Percentiles rank a stretch among this genome's conserved stretches.
These are phyloP conservation scores for Vanessa atalanta DNA, from an alignment of 1,140 invertebrate species.

Conservation along the genomic window DNA sequence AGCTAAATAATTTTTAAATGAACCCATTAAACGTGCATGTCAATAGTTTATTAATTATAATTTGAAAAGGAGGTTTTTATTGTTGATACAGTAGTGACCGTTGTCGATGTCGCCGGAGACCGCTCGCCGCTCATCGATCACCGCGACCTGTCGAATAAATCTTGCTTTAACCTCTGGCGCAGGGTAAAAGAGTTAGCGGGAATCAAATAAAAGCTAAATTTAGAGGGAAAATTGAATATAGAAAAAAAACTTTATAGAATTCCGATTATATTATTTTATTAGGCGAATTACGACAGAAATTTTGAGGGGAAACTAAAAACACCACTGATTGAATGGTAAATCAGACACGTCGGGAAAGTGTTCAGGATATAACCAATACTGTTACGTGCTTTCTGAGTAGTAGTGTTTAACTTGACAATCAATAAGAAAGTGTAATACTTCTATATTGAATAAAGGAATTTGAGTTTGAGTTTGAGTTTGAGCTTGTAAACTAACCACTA, in stretches of 20 bases:
- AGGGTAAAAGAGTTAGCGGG: constrained; percentile 27
- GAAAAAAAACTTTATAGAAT: background rate
- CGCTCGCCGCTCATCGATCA: constrained; percentile 70
- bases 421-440: no score
- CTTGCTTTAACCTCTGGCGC: constrained; percentile 38
- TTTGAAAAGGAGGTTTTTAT: constrained; percentile 33
- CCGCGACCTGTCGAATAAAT: constrained; percentile 68
- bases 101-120: constrained; percentile 47
- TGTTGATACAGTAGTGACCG: constrained; percentile 59
- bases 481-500: no score
- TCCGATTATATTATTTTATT: background rate
- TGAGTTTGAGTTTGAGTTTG: no score
- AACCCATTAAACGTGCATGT: constrained; percentile 31
- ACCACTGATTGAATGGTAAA: background rate
- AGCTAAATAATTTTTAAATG: constrained; percentile 10
- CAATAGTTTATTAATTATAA: constrained; percentile 34
- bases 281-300: no score
- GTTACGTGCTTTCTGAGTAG: no score
- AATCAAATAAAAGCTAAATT: background rate
- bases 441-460: no score
- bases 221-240: background rate
- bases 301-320: no score
- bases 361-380: no score
- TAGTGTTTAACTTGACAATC: no score
- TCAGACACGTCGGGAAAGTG: background rate